phyloP scores from a whole-genome alignment of 2,888 invertebrate genomes.

The Drosophila affinis region DNA sequence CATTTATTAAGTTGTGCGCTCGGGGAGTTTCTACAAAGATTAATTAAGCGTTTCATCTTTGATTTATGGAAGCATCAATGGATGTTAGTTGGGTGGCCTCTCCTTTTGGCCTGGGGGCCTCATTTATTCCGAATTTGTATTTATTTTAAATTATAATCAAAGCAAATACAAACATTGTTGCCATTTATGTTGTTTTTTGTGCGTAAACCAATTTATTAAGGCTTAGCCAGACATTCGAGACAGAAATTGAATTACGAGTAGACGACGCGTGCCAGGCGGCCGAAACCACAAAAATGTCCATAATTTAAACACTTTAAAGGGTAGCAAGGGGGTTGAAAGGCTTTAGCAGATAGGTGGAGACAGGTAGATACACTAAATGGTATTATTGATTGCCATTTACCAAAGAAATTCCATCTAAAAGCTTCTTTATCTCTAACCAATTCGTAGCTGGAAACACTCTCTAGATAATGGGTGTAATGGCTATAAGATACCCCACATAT shows the following conservation, averaged over 20 bases:
- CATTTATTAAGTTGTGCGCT: constrained; percentile 26
- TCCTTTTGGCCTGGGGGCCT: constrained; percentile 19
- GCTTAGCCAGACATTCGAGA: constrained; percentile 38
- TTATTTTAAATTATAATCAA: constrained; percentile 47
- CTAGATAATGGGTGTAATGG: constrained; percentile 24
- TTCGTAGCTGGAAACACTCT: no score
- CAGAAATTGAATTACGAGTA: constrained; percentile 31
- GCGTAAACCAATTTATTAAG: constrained; percentile 39
- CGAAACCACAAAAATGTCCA: constrained; percentile 35
- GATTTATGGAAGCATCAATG: constrained; percentile 56
- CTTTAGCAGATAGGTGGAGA: background rate
- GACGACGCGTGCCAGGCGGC: constrained; percentile 50
- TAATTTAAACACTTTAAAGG: constrained; percentile 11
- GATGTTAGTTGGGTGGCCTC: constrained; percentile 40
- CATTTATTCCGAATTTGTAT: constrained; percentile 36
- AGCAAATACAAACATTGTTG: constrained; percentile 46
- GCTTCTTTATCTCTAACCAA: no score
- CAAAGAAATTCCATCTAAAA: no score
- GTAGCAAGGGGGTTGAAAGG: background rate
- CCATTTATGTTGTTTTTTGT: constrained; percentile 13
- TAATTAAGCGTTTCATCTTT: constrained; percentile 63
- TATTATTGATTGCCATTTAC: no score
- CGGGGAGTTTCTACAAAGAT: constrained; percentile 42
- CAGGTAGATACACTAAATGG: no score
- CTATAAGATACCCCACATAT: constrained; percentile 1